These are phyloP conservation scores for Meteorus sp. DNA, from an alignment of 1,140 invertebrate species.

Conservation along the genomic window DNA sequence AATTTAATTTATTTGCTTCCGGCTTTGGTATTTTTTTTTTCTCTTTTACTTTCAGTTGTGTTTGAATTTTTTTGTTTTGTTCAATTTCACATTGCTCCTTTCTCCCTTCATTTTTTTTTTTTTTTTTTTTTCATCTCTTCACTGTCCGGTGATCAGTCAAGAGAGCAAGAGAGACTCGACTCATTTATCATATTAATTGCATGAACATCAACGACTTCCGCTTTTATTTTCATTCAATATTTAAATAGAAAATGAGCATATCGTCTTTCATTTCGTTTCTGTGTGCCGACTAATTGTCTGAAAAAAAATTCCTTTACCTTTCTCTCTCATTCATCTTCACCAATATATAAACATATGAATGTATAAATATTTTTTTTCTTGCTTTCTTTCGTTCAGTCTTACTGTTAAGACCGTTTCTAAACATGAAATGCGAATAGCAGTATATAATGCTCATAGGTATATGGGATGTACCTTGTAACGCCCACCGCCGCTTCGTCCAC, in stretches of 20 bases:
- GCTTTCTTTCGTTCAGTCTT: slow-evolving; percentile 18
- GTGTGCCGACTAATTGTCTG: slow-evolving; percentile 35
- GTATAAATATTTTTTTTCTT: slow-evolving; percentile 10
- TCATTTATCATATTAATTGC: slow-evolving; percentile 12
- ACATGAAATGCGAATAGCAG: slow-evolving; percentile 50
- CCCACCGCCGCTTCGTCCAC: slow-evolving; percentile 44
- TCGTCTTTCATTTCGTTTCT: no score
- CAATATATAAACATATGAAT: not conserved
- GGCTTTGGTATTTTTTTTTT: no score
- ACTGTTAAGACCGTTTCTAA: slow-evolving; percentile 45
- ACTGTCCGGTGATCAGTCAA: no score
- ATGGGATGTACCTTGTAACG: slow-evolving; percentile 49
- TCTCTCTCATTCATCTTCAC: slow-evolving; percentile 32
- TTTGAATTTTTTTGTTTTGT: no score
- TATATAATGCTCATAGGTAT: slow-evolving; percentile 47
- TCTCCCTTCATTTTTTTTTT: no score
- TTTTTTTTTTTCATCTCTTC: no score
- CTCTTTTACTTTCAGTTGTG: not conserved
- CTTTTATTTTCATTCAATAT: no score
- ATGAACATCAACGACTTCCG: not conserved
- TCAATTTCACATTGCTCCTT: no score
- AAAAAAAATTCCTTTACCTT: slow-evolving; percentile 51
- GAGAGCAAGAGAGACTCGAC: not conserved
- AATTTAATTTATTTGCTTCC: not conserved
- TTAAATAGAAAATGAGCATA: no score